Evolutionary conservation across 2,888 invertebrate species (phyloP).

Genomic region (Stenurella melanura): DNA sequence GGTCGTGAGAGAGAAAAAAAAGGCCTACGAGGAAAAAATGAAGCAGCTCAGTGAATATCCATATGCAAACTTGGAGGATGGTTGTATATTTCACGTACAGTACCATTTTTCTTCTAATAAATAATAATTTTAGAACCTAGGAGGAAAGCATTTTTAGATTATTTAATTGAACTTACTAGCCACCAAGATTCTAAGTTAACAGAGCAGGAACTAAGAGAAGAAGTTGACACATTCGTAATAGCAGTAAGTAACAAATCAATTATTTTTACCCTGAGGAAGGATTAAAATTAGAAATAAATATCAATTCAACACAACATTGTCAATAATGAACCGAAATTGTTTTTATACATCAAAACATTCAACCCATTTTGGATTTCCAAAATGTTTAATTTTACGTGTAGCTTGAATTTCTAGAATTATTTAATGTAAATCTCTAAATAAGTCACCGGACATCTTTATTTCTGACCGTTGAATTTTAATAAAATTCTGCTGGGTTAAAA

Average conservation of each 20-base stretch:
- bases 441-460: too few relatives aligned
- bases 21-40: slow-evolving; percentile 45
- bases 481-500: background rate
- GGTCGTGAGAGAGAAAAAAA: slow-evolving; percentile 54
- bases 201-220: slow-evolving; percentile 76
- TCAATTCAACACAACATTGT: too few relatives aligned
- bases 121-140: slow-evolving; percentile 58
- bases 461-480: too few relatives aligned
- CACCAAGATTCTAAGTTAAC: slow-evolving; percentile 74
- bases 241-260: slow-evolving; percentile 72
- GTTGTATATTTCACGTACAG: background rate
- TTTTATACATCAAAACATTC: too few relatives aligned
- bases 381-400: too few relatives aligned
- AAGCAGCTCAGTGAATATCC: slow-evolving; percentile 23
- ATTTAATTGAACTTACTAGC: slow-evolving; percentile 73
- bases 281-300: too few relatives aligned
- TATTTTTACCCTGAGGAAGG: background rate
- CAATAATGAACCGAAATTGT: too few relatives aligned
- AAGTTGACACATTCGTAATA: slow-evolving; percentile 76
- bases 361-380: too few relatives aligned
- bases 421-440: too few relatives aligned
- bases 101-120: background rate
- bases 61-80: background rate
- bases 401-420: too few relatives aligned
- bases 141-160: slow-evolving; percentile 74